Percentiles rank a stretch among this genome's conserved stretches.
Evolutionary conservation across 2,797 vertebrate genomes (phyloP).

Genomic region (Cetoscarus ocellatus): DNA sequence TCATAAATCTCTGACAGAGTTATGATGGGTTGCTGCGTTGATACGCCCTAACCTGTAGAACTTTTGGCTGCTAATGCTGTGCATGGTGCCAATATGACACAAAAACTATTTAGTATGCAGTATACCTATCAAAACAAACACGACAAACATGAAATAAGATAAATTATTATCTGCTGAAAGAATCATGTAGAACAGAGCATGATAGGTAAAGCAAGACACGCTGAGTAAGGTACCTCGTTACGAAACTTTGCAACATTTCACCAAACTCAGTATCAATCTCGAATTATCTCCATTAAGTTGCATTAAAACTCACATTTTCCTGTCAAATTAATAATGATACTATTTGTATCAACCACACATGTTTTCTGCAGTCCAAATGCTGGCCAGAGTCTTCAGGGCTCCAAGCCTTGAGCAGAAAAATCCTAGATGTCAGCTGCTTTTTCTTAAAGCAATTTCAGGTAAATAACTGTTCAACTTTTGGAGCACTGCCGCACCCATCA

Average conservation of each 20-base stretch:
- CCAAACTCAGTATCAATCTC: neutral
- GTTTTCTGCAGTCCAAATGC: too few relatives aligned
- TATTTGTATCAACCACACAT: conserved; percentile 72
- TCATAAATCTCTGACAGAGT: neutral
- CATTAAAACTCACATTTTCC: conserved; percentile 11
- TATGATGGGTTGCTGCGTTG: neutral
- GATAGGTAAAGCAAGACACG: neutral
- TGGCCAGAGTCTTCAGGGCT: too few relatives aligned
- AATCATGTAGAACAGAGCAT: neutral
- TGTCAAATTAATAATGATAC: conserved; percentile 55
- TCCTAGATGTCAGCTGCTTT: too few relatives aligned
- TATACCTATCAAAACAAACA: neutral
- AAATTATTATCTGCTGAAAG: neutral
- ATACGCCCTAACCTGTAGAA: neutral
- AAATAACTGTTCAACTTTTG: too few relatives aligned
- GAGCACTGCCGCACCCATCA: too few relatives aligned
- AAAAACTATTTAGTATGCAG: neutral
- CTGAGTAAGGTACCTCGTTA: too few relatives aligned
- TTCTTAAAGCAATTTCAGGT: too few relatives aligned
- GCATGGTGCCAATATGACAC: conserved; percentile 57
- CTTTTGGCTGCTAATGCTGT: neutral
- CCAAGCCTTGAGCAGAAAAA: too few relatives aligned
- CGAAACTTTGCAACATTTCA: too few relatives aligned
- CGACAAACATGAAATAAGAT: neutral
- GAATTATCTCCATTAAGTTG: neutral